phyloP scores from a whole-genome alignment of 2,113 vertebrate genomes.

The Cryptomyrus ogoouensis region DNA sequence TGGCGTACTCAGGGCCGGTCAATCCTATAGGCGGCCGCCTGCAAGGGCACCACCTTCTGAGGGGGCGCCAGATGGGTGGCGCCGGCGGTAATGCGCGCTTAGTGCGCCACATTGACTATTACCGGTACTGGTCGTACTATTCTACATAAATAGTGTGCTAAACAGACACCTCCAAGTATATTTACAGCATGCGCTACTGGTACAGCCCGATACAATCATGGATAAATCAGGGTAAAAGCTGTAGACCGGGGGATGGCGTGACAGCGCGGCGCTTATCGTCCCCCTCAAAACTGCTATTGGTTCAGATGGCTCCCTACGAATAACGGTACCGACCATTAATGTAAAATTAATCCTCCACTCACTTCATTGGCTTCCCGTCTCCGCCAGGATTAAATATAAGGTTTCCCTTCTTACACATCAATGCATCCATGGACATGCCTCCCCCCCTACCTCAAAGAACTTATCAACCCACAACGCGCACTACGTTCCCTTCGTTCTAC shows the following conservation, averaged over 20 bases:
- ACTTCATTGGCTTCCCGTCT: too few relatives aligned
- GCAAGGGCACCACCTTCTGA: too few relatives aligned
- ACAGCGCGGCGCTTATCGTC: neutral
- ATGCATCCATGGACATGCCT: too few relatives aligned
- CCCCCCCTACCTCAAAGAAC: too few relatives aligned
- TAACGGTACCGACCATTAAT: neutral
- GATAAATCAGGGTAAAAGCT: neutral
- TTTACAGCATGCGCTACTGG: neutral
- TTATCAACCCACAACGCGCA: too few relatives aligned
- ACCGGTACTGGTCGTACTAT: neutral
- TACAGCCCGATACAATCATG: neutral
- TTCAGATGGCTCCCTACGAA: neutral
- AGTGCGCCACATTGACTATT: too few relatives aligned
- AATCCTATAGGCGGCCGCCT: too few relatives aligned
- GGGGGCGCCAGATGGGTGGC: too few relatives aligned
- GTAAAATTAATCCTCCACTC: neutral
- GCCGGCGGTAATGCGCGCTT: too few relatives aligned
- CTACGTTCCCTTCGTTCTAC: too few relatives aligned
- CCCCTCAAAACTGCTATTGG: neutral
- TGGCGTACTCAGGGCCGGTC: neutral
- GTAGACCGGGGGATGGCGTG: neutral
- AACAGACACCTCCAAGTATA: neutral
- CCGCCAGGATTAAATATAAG: too few relatives aligned
- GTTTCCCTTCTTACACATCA: too few relatives aligned
- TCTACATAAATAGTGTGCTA: neutral